A percentile compares a stretch with the other conserved stretches of the same genome.
Evolutionary conservation across 2,888 invertebrate genomes (phyloP).

Genomic region (Lordiphosa fenestrarum): DNA sequence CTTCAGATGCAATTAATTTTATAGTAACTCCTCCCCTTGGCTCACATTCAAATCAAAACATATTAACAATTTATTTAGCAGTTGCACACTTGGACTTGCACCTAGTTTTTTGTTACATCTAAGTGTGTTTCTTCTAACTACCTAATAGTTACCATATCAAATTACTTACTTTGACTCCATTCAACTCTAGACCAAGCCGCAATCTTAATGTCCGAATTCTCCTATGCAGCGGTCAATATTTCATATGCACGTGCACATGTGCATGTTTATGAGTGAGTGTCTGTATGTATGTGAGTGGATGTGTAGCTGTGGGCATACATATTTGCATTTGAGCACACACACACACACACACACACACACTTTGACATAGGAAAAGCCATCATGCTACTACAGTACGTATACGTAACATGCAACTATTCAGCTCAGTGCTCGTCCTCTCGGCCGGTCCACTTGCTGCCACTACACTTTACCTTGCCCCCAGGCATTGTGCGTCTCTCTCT

Average conservation of each 20-base stretch:
- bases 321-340: not conserved
- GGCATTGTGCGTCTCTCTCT: conserved; percentile 5
- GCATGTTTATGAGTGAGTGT: conserved; percentile 30
- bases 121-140: conserved; percentile 2
- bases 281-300: conserved; percentile 10
- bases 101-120: too few relatives aligned
- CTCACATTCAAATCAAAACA: too few relatives aligned
- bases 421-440: conserved; percentile 19
- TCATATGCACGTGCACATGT: conserved; percentile 56
- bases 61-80: too few relatives aligned
- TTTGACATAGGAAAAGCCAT: conserved; percentile 24
- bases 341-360: conserved; percentile 5
- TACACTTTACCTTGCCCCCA: conserved; percentile 12
- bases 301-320: conserved; percentile 13
- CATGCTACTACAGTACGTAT: conserved; percentile 61
- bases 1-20: too few relatives aligned
- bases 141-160: conserved; percentile 5
- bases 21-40: too few relatives aligned
- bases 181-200: conserved; percentile 21
- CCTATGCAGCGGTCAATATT: conserved; percentile 58
- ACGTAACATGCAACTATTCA: conserved; percentile 68
- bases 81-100: too few relatives aligned
- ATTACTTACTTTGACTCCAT: conserved; percentile 8
- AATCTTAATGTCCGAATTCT: conserved; percentile 38
- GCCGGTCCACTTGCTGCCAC: conserved; percentile 10